phyloP scores from a whole-genome alignment of 2,797 vertebrate genomes.

The Dermochelys coriacea region DNA sequence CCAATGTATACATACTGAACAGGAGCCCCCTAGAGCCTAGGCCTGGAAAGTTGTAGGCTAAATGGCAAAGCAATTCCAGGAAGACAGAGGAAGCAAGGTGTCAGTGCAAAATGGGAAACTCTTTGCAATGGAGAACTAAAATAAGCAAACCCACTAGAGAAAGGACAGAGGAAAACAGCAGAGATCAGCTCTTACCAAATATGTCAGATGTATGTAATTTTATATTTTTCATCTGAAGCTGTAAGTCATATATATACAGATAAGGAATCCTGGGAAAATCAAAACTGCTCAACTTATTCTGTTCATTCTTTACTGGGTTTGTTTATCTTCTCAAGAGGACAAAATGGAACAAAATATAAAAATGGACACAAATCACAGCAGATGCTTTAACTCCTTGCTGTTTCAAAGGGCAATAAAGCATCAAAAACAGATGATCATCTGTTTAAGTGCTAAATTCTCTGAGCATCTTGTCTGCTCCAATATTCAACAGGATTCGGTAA shows the following conservation, averaged over 20 bases:
- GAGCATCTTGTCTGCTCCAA: neutral
- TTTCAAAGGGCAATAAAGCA: constrained; percentile 9
- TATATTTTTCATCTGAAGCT: neutral
- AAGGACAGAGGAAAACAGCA: neutral
- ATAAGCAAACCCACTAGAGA: neutral
- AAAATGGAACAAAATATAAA: neutral
- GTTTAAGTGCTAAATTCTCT: neutral
- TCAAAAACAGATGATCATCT: neutral
- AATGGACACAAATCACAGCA: neutral
- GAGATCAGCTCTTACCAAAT: neutral
- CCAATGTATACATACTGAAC: rapidly evolving
- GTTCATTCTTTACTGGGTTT: neutral
- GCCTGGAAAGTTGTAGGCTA: neutral
- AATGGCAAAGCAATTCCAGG: neutral
- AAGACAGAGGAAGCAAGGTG: neutral
- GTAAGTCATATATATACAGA: neutral
- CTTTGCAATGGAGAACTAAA: neutral
- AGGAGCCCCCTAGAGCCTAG: neutral
- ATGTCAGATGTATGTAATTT: neutral
- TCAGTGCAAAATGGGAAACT: neutral
- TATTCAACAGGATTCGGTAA: neutral
- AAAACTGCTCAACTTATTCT: neutral
- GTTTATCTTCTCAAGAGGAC: neutral
- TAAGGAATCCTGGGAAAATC: neutral
- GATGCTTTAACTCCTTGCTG: neutral